Base-by-base conservation (phyloP, 2,797 vertebrate species). In the Remorina albescens region DNA sequence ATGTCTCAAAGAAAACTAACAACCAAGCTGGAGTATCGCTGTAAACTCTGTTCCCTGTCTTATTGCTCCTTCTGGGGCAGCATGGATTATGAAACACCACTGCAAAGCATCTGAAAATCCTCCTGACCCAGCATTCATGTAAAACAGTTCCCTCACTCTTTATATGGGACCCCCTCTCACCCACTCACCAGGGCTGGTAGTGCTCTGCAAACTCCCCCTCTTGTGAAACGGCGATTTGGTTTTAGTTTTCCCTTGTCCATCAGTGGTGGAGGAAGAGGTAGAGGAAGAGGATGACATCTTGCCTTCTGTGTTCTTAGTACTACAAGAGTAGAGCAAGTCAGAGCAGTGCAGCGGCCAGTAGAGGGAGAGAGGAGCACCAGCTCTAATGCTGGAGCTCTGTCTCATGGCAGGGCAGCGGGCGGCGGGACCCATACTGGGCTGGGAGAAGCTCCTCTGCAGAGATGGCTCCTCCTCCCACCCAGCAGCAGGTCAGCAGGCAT, bases 201-300 rank as follows among this genome's bases (percentile, higher is more conserved):
- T 89, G 84, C 91, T 93, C 90, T 96, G 96, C 79, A 96, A 89
- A 83, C 94, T 95, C 73, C 92, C 95, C 86, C 95, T 94, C 91
- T 97, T 96, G 82, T 90, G 92, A 86, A 95, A 92, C 60, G 92
- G 89, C 21, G 90, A 93, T 87, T 92, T 95, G 85, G 90, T 70
- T 77, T 90, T 92, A 61, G 78, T 63, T 62, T 91, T 93, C 67
- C 85, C 91, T 74, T 90, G 86, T 81, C 78, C 87, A 81, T 92
- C 81, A 51, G 47, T 62, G 57, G 8, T 54, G 58, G 80, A 79
- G 66, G 78, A 73, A n/a, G 73, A 78, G 42, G 46, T 67, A 53
- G 78, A 77, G 34, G 80, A 71, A 50, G 88, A 85, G 73, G 91
- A 88, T 74, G 92, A 94, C 93, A 94, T 94, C 84, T 87, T 92